A percentile compares a stretch with the other conserved stretches of the same genome.
Conservation (phyloP, 2,888 invertebrate species). For the Neria commutata region DNA sequence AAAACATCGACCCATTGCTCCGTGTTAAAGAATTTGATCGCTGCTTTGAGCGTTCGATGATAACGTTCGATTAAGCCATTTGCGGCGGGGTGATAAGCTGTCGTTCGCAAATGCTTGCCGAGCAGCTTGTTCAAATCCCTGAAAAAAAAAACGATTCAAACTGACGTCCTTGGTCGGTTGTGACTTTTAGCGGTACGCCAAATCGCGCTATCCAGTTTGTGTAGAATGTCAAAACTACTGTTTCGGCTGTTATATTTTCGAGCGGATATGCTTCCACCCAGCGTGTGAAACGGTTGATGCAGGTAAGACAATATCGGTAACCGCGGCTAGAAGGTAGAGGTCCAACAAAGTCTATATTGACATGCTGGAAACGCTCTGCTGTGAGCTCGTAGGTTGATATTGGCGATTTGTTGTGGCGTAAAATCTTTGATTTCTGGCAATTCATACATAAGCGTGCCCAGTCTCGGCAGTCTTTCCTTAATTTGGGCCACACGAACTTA, state of each 20-base stretch:
- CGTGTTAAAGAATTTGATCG: constrained; percentile 17
- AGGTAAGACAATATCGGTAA: constrained; percentile 48
- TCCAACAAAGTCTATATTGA: constrained; percentile 56
- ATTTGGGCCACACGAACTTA: constrained; percentile 4
- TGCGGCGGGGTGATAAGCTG: constrained; percentile 23
- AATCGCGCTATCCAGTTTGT: constrained; percentile 58
- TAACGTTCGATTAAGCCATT: constrained; percentile 26
- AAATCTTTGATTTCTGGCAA: constrained; percentile 16
- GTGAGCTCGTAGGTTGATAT: too few species aligned
- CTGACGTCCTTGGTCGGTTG: constrained; percentile 56
- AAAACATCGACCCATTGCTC: constrained; percentile 18
- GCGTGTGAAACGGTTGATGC: constrained; percentile 33
- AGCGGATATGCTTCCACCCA: constrained; percentile 41
- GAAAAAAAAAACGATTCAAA: constrained; percentile 52
- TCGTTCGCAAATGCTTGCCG: constrained; percentile 23
- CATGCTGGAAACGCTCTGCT: constrained; percentile 14
- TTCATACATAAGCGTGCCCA: constrained; percentile 13
- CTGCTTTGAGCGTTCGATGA: constrained; percentile 23
- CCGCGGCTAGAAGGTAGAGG: constrained; percentile 50
- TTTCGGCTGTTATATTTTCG: constrained; percentile 29
- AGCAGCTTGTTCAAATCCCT: constrained; percentile 33
- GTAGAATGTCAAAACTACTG: constrained; percentile 46
- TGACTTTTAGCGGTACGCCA: constrained; percentile 55
- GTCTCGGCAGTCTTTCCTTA: constrained; percentile 9
- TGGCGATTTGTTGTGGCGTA: too few species aligned